Evolutionary conservation across 1,140 invertebrate genomes (phyloP), one percentile per base, ranked within the genome.

Genomic region (Stenopsyche tienmushanensis): DNA sequence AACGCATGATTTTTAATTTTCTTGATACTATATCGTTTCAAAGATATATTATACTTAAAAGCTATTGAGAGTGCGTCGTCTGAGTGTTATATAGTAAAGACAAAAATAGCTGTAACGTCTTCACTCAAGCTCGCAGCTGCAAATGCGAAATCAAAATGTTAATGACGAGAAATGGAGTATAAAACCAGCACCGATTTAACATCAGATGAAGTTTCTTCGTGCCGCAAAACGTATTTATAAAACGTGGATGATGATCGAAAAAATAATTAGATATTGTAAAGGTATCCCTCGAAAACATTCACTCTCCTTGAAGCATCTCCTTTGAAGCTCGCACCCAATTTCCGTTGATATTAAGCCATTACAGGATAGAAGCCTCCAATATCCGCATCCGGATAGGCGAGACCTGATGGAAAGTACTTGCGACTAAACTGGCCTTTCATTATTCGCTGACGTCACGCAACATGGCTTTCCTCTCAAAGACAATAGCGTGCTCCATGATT

Each of bases 311-410:
- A n/a, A n/a, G n/a, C n/a, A n/a, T n/a, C n/a, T n/a, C n/a, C n/a
- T n/a, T n/a, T n/a, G n/a, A n/a, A n/a, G n/a, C n/a, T n/a, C n/a
- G n/a, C n/a, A n/a, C n/a, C n/a, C n/a, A n/a, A 47, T 47, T 47
- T 47, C 44, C 10, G 44, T 47, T 8, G 17, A 47, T 47, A 47
- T 47, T 8, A 47, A 47, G 44, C 44, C 17, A 47, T 47, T 47
- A 47, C 7, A 15, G 44, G 44, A 47, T 47, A 66, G 9, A 52
- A 45, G 52, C 42, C 55, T 41, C 47, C 64, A 66, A 66, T 66
- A 66, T 66, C 64, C 64, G 64, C 25, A 58, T 65, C 63, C 63
- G 63, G 63, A 39, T 54, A 52, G 63, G 63, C 44, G 64, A 45
- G 42, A 47, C 64, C 34, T 42, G 23, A n/a, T 44, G 57, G 15